Evolutionary conservation across 1,140 invertebrate species (phyloP), one percentile per base, ranked within the genome.

Genomic region (Nasonia longicornis): DNA sequence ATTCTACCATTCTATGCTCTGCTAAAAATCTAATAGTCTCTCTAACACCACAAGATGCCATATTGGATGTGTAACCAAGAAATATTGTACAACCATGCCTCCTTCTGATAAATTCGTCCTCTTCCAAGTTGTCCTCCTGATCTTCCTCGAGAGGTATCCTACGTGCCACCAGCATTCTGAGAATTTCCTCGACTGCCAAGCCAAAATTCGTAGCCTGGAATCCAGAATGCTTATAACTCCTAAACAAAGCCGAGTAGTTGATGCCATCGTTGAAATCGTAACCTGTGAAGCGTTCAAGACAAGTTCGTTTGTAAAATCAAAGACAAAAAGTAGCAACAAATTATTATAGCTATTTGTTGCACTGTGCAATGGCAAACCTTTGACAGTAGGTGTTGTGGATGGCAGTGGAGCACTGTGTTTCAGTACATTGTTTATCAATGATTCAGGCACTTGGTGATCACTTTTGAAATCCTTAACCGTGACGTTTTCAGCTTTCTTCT

Each of bases 151-250:
- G 88, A 4, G 94, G 93, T 84, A 93, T 88, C 29, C 92, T 92
- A 83, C 95, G 92, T 86, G 93, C 93, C 86, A 93, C 91, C 64
- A 99, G 93, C 98, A 99, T 99, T 93, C 94, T 95, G 84, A 97
- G 96, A 71, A 99, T 95, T 94, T 98, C 97, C 76, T 96, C 92
- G 1, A 99, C 95, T 14, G 97, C 97, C 86, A 95, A 91, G 0
- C 96, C 97, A 90, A 99, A 97, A 92, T 96, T 98, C 0, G 97
- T 98, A 1, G 98, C 97, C 93, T 99, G 98, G 89, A 99, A 99
- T 69, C 98, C 98, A 66, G 95, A 96, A 76, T 93, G 92, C 70
- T 92, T 88, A 88, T 96, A 99, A 29, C 95, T 95, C 80, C 95
- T 89, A 6, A 99, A 92, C 26, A 99, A 88, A 86, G 94, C 93